Evolutionary conservation across 2,888 invertebrate species (phyloP), one percentile per base, ranked within the genome.

Genomic region (Erebia palarica): DNA sequence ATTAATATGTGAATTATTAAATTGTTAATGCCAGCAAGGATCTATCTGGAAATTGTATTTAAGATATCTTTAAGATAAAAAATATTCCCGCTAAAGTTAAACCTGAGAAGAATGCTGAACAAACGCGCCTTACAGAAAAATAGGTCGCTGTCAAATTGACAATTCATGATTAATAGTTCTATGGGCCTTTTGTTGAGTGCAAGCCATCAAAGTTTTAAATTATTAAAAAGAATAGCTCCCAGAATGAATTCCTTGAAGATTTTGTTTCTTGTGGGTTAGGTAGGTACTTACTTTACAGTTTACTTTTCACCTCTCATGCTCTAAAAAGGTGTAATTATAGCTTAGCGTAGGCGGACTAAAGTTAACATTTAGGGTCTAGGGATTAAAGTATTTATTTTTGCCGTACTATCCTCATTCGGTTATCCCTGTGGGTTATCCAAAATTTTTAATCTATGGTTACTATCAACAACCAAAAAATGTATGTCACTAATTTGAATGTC

Each of bases 101-200:
- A 82, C 81, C 78, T 78, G 79, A 75, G 76, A 81, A 83, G 83
- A 81, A 85, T 85, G 83, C 82, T 82, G 78, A 84, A 84, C 84
- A 85, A 84, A 82, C 78, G 65, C 16, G 9, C 42, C 76, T 79
- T 74, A 70, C 76, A 73, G 82, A 83, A 86, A 88, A 88, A 87
- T 86, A 81, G 86, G 85, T 84, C 86, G 84, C 85, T 87, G 85
- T 88, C 84, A 84, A 87, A 90, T 87, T 86, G 89, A 88, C 89
- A 87, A 84, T 84, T 76, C 78, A 81, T 88, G 90, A 89, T 88
- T 85, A 88, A 90, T 87, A 84, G 81, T 53, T 10, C 44, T 44
- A 60, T 49, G 11, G 27, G 63, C 16, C 16, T 27, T 59, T 21
- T 67, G 36, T 53, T 7, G 16, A 67, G 16, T 57, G 44, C 51